Conservation (phyloP, 1,140 invertebrate genomes). For the Ladona fulva region DNA sequence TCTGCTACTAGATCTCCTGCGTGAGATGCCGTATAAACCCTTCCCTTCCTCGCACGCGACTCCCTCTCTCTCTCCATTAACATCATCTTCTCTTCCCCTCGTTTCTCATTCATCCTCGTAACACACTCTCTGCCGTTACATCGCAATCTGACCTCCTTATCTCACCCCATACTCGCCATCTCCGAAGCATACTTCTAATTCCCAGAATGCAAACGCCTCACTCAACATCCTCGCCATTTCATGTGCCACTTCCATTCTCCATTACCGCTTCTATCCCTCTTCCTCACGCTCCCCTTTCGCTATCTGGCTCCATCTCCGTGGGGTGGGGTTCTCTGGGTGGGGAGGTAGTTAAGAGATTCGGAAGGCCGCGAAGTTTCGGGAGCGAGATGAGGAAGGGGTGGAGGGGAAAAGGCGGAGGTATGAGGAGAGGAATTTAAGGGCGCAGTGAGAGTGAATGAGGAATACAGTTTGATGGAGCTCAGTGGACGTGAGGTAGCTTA, state of each 20-base stretch:
- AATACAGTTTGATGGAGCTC: too few species aligned
- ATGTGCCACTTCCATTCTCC: too few species aligned
- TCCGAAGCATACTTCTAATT: too few species aligned
- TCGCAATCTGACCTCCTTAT: too few species aligned
- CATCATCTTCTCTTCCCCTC: too few species aligned
- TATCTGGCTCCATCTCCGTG: background rate
- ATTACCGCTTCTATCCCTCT: background rate
- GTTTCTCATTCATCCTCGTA: too few species aligned
- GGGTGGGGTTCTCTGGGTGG: background rate
- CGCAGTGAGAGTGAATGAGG: background rate
- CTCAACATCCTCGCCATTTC: too few species aligned
- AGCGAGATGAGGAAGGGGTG: background rate
- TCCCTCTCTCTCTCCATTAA: background rate
- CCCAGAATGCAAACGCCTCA: too few species aligned
- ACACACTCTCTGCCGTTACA: too few species aligned
- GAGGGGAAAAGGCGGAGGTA: background rate
- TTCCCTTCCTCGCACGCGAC: background rate
- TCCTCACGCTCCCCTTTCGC: background rate
- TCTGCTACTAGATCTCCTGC: background rate
- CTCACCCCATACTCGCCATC: too few species aligned
- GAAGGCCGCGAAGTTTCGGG: background rate
- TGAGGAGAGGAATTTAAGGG: background rate
- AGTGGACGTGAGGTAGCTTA: too few species aligned
- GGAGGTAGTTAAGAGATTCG: background rate
- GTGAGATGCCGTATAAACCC: background rate